Base-by-base conservation (phyloP, 2,797 vertebrate genomes). In the Micromesistius poutassou region DNA sequence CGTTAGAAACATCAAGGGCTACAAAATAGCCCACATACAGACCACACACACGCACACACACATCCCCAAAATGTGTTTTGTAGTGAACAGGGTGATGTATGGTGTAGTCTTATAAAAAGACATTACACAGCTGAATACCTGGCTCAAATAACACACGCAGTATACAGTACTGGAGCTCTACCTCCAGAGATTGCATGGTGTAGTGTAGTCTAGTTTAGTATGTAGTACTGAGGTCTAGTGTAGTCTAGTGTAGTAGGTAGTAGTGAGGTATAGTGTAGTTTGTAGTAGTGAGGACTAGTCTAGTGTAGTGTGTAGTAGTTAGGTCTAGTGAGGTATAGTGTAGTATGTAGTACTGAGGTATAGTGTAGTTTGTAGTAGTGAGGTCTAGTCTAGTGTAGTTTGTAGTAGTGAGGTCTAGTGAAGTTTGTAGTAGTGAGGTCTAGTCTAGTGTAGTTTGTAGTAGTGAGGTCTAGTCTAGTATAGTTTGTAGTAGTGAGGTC, bases 101-200 rank as follows among this genome's bases (percentile, higher is more conserved):
- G 10, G 14, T 77, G 79, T 5, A 31, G 0, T 40, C 76, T 82
- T 81, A 79, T 25, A 3, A 8, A 38, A 83, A 83, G 46, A 46
- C 66, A 30, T 71, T 13, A 28, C 33, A 19, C 25, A 30, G 22
- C 36, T 10, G 75, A 87, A 77, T 16, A 79, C 78, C 55, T 83
- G 42, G 72, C 76, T 85, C 78, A 46, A 74, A 73, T 46, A 38
- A 79, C 68, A 81, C 81, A 83, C 28, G 68, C 22, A 62, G 22
- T 55, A 50, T 55, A 50, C 16, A 13, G 22, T 62, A 22, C 50
- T 55, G 16, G 5, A 55, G 10, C 9, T 25, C 66, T 94, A 95
- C 94, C 93, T 94, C 85, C 92, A 77, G 86, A 92, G 79, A 94
- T 93, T 88, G 94, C 91, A 40, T 93, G 4, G 40, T 13, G 13